Conservation (phyloP, 2,888 invertebrate genomes). For the Dusona sp. region DNA sequence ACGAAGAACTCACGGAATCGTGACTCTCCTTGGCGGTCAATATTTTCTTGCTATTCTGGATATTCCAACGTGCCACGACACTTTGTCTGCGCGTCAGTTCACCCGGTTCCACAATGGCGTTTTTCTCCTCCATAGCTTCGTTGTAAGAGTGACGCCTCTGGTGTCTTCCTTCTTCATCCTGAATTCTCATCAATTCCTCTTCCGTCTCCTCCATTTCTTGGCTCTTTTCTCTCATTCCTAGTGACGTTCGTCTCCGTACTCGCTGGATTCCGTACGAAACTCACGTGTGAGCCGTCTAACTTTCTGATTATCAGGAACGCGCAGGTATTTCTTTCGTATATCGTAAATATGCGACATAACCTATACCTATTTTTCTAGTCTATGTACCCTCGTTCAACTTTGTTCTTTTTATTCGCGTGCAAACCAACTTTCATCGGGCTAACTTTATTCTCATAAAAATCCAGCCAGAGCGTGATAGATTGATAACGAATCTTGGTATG, state of each 20-base stretch:
- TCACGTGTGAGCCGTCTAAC: slow-evolving; percentile 61
- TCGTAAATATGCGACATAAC: slow-evolving; percentile 22
- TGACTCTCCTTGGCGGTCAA: slow-evolving; percentile 61
- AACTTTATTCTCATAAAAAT: slow-evolving; percentile 21
- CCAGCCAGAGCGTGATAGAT: slow-evolving; percentile 25
- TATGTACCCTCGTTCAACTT: slow-evolving; percentile 16
- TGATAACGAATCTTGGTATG: slow-evolving; percentile 43
- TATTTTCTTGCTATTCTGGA: slow-evolving; percentile 57
- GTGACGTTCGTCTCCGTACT: slow-evolving; percentile 18
- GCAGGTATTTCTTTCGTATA: slow-evolving; percentile 44
- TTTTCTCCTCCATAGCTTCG: slow-evolving; percentile 75
- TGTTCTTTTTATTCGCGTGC: slow-evolving; percentile 18
- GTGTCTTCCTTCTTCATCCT: slow-evolving; percentile 53
- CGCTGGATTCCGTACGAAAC: slow-evolving; percentile 41
- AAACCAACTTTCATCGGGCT: slow-evolving; percentile 37
- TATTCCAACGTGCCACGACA: slow-evolving; percentile 64
- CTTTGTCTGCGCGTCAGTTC: slow-evolving; percentile 67
- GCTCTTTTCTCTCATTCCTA: slow-evolving; percentile 27
- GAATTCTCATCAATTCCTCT: slow-evolving; percentile 52
- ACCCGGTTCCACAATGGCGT: slow-evolving; percentile 67
- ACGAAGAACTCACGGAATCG: slow-evolving; percentile 75
- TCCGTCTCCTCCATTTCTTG: slow-evolving; percentile 40
- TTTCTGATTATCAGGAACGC: slow-evolving; percentile 64
- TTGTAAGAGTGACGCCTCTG: slow-evolving; percentile 78
- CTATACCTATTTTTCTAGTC: slow-evolving; percentile 9